Evolutionary conservation across 2,888 invertebrate species (phyloP).

Genomic region (Ecliptopera silaceata): DNA sequence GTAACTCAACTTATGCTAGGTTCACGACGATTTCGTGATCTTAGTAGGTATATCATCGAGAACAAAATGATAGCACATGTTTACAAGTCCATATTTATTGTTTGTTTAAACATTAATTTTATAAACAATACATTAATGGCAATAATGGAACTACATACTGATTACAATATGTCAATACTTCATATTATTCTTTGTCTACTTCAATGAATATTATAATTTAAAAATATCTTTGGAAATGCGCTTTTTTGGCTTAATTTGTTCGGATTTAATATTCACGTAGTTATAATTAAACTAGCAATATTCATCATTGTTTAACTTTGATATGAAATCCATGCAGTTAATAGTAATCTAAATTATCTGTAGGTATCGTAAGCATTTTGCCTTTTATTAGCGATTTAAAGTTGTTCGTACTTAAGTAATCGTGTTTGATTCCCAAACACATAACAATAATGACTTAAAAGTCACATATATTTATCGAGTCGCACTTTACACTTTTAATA

Average conservation of each 20-base stretch:
- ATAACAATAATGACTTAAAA: background rate
- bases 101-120: conserved; percentile 44
- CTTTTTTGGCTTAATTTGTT: conserved; percentile 2
- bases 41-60: background rate
- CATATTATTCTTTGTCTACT: conserved; percentile 8
- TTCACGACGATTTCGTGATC: too few species aligned
- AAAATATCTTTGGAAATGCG: conserved; percentile 10
- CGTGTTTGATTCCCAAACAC: background rate
- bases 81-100: conserved; percentile 44
- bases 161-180: conserved; percentile 25
- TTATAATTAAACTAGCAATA: background rate
- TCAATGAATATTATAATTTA: background rate
- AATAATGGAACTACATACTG: conserved; percentile 41
- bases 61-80: conserved; percentile 31
- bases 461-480: conserved; percentile 1
- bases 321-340: conserved; percentile 10
- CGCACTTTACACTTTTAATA: too few species aligned
- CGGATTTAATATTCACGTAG: background rate
- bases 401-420: background rate
- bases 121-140: conserved; percentile 40
- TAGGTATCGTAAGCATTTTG: background rate
- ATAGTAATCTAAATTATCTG: background rate
- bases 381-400: background rate
- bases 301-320: conserved; percentile 3
- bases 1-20: too few species aligned